Base-by-base conservation (phyloP, 1,140 invertebrate genomes). In the Meloidogyne hapla region DNA sequence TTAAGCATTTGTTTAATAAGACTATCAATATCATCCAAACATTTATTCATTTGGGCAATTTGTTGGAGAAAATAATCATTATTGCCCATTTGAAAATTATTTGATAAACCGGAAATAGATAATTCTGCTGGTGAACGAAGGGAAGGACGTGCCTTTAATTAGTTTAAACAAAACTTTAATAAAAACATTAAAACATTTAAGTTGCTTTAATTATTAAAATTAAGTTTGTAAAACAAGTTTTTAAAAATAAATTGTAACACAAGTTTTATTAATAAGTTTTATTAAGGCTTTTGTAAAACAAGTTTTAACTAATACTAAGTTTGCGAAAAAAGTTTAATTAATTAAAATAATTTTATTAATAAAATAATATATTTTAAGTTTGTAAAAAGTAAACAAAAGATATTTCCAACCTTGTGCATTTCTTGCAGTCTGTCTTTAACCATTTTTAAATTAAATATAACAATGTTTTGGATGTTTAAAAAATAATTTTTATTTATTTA, bases 351-450 rank as follows among this genome's bases (percentile, higher is more conserved):
- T n/a, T n/a, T n/a, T n/a, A n/a, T n/a, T n/a, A n/a, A n/a, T n/a
- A n/a, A n/a, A n/a, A n/a, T 1, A 68, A 23, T 8, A 33, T 68
- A n/a, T 28, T 28, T 45, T 21, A 68, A 45, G 67, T 23, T 26
- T 21, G n/a, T n/a, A 18, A 23, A 66, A 66, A 2, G n/a, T 38
- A 66, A 33, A 33, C 13, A 23, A 38, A 45, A 26, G 9, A 33
- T 12, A 67, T 23, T 67, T 48, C 10, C 48, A 48, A 72, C 69
- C 69, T 61, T 48, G 10, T 72, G 69, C 40, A 23, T n/a, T 2
- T 72, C 33, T 21, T 63, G 71, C 13, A 73, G 23, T 73, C 56
- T 61, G 38, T 73, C 71, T 13, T 64, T 61, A 10, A 73, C 71
- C 71, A 73, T 73, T 38, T 15, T 70, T n/a, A 5, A 45, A 3